Base-by-base conservation (phyloP, 2,113 vertebrate genomes). In the Oncorhynchus gorbuscha region DNA sequence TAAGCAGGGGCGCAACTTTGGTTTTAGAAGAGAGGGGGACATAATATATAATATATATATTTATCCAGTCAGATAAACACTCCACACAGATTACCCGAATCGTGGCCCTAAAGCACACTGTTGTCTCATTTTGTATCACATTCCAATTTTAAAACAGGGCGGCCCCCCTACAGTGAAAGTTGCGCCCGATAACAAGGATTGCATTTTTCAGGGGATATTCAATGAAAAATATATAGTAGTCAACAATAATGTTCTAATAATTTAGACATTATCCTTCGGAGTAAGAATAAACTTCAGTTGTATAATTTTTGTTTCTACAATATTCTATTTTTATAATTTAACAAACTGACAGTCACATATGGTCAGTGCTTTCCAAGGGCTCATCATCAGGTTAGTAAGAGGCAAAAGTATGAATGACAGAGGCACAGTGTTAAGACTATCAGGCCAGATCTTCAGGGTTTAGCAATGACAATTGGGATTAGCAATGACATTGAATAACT, bases 151-250 rank as follows among this genome's bases (percentile, higher is more conserved):
- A 39, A 8, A 39, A 39, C 35, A 2, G 35, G 35, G 35, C 1
- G 35, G 35, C 39, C 39, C 39, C 8, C 9, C 2, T 9, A 9
- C 39, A 45, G 39, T 45, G 39, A 45, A 45, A 45, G 39, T 45
- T 45, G 39, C 39, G 2, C 39, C 9, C 39, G 39, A 45, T 9
- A 45, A 45, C 91, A 87, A 93, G 77, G 86, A 91, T 88, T 88
- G 85, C 87, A 90, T 89, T 84, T 92, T 84, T 85, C 61, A 61
- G 86, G 76, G 87, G 85, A 84, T 85, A 76, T 89, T 89, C 81
- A 87, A 92, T 92, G 32, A 92, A 89, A 90, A 92, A 88, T 82
- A 88, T 91, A 93, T 92, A 92, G 87, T 85, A 91, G 90, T 92
- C 92, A 92, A 90, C 92, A 93, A 92, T 93, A 93, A 88, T 87